Base-by-base conservation (phyloP, 2,888 invertebrate species). In the Chesias legatella region DNA sequence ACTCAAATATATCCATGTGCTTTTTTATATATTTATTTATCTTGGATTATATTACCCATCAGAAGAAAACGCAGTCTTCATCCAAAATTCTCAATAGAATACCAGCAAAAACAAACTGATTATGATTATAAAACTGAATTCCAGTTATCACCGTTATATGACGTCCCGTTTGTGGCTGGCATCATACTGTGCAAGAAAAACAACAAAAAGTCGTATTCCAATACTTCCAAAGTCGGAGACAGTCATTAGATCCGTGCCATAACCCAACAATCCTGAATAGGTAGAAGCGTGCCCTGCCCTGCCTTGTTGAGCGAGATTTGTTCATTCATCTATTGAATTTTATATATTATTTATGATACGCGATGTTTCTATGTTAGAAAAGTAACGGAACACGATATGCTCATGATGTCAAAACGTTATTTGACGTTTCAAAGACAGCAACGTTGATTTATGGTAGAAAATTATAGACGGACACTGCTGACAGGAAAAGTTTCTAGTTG, bases 211-310 rank as follows among this genome's bases (percentile, higher is more conserved):
- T 62, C 53, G 84, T 65, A 70, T 67, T 70, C 73, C 73, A 72
- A 71, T 73, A 70, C 62, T 54, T 58, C 81, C 82, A 74, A 78
- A 80, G 57, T 65, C 65, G 81, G 84, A 73, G 65, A 62, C 73
- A 69, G 81, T 85, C 88, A 85, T 88, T 88, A 86, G 86, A 82
- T 68, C 77, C 77, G 70, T 67, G 72, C 85, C 88, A 84, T 86
- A 86, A 81, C 68, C 65, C 79, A 75, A 65, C 73, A 78, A 83
- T 85, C 88, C 84, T 84, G 80, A 83, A 84, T 78, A 79, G 79
- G 83, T 73, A 76, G 81, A 76, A 79, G 79, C 75, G 81, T 81
- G 85, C 80, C 63, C 67, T 66, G 62, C 58, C 61, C 59, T 58
- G 61, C 44, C 58, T 60, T 58, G 60, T 55, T 59, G n/a, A n/a